Evolutionary conservation across 2,797 vertebrate genomes (phyloP).

Genomic region (Glossophaga mutica): DNA sequence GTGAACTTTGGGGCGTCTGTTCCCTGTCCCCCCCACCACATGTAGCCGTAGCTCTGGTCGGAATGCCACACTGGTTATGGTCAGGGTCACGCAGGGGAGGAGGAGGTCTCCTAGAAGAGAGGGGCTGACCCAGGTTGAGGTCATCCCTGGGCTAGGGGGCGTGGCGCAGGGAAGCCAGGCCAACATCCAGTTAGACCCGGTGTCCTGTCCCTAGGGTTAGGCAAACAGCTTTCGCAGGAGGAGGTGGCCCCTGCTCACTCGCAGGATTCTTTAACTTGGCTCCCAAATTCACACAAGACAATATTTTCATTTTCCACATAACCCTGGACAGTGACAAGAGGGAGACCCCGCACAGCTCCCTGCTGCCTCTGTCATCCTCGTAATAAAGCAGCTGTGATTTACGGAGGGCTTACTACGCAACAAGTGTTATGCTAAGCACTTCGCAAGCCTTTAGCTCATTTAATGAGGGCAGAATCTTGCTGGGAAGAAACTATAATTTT

Average conservation of each 20-base stretch:
- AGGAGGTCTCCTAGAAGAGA: not conserved
- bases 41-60: not conserved
- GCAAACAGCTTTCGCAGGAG: slow-evolving; percentile 55
- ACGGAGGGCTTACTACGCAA: not conserved
- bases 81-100: not conserved
- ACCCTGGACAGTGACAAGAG: not conserved
- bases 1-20: not conserved
- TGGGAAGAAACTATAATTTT: slow-evolving; percentile 17
- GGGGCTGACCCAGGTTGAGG: not conserved
- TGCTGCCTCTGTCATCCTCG: not conserved
- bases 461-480: slow-evolving; percentile 33
- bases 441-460: not conserved
- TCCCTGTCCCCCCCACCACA: not conserved
- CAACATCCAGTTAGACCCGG: slow-evolving; percentile 18
- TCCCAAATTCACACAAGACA: slow-evolving; percentile 54
- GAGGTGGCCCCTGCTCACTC: slow-evolving; percentile 45
- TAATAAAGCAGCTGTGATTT: not conserved
- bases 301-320: slow-evolving; percentile 65
- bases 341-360: not conserved
- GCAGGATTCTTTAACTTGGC: slow-evolving; percentile 72
- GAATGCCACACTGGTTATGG: not conserved
- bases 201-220: slow-evolving; percentile 50
- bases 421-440: not conserved
- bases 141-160: not conserved
- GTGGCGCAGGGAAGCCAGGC: not conserved